Evolutionary conservation across 2,888 invertebrate species (phyloP).

Genomic region (Ptilodon capucinus): DNA sequence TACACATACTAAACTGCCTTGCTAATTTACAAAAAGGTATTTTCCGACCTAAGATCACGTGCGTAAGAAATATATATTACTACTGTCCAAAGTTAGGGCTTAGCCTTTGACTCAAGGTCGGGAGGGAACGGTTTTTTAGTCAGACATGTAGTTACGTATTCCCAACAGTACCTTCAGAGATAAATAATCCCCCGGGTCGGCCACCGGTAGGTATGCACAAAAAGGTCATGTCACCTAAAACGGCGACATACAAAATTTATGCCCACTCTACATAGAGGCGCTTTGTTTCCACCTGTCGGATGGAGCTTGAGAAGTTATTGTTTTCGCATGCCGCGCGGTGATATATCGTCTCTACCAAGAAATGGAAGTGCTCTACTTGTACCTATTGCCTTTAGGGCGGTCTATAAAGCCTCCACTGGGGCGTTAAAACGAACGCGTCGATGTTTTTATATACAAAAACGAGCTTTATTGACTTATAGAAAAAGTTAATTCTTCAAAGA

Average conservation of each 20-base stretch:
- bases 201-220: slow-evolving; percentile 30
- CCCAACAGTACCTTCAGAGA: slow-evolving; percentile 19
- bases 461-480: too few relatives aligned
- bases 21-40: slow-evolving; percentile 4
- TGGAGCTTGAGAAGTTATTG: slow-evolving; percentile 59
- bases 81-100: slow-evolving; percentile 3
- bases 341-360: slow-evolving; percentile 57
- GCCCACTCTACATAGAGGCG: slow-evolving; percentile 34
- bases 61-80: slow-evolving; percentile 8
- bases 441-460: too few relatives aligned
- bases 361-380: slow-evolving; percentile 45
- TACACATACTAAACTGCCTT: too few relatives aligned
- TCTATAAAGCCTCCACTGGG: too few relatives aligned
- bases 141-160: slow-evolving; percentile 18
- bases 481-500: too few relatives aligned
- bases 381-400: too few relatives aligned
- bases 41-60: background rate
- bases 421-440: too few relatives aligned
- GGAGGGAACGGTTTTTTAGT: slow-evolving; percentile 13
- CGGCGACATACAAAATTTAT: slow-evolving; percentile 54
- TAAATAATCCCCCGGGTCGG: slow-evolving; percentile 38
- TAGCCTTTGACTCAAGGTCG: slow-evolving; percentile 14
- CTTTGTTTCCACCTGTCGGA: slow-evolving; percentile 54
- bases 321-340: slow-evolving; percentile 61
- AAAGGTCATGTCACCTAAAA: slow-evolving; percentile 50